Percentiles rank a stretch among this genome's conserved stretches.
These are phyloP conservation scores for Hippoglossus stenolepis DNA, from an alignment of 2,113 vertebrate genomes.

Conservation along the genomic window DNA sequence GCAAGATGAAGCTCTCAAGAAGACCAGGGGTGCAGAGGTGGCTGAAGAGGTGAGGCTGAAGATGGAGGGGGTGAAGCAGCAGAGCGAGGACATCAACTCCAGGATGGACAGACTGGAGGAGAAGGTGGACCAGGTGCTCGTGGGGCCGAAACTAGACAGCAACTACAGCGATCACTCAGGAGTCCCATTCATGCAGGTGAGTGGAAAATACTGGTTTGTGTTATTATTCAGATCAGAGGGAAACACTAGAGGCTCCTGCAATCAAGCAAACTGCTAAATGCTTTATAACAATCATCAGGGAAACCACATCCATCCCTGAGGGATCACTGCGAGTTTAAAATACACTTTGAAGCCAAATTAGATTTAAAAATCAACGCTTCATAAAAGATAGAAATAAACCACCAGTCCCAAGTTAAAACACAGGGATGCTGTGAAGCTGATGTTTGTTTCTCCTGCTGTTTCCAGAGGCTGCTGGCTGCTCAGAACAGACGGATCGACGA, in stretches of 20 bases:
- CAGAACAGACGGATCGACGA: constrained; percentile 87
- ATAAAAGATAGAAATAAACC: not conserved
- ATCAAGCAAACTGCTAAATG: not conserved
- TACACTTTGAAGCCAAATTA: too few relatives aligned
- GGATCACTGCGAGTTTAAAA: too few relatives aligned
- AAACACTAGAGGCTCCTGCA: not conserved
- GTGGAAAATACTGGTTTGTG: not conserved
- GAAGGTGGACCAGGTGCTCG: constrained; percentile 53
- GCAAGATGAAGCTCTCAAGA: constrained; percentile 64
- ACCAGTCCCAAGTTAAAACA: not conserved
- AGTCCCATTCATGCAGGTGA: constrained; percentile 73
- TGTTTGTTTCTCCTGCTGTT: not conserved
- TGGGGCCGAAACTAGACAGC: constrained; percentile 32
- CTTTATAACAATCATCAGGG: too few relatives aligned
- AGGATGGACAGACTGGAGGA: constrained; percentile 82
- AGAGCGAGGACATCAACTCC: constrained; percentile 65
- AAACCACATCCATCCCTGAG: too few relatives aligned
- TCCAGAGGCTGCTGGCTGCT: constrained; percentile 81
- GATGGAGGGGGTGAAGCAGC: constrained; percentile 71
- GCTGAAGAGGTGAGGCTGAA: constrained; percentile 59
- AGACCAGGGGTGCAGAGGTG: constrained; percentile 49
- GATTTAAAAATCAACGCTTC: not conserved
- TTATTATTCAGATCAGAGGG: too few relatives aligned
- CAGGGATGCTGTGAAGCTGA: not conserved
- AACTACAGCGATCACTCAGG: constrained; percentile 49